Conservation (phyloP, 2,113 vertebrate genomes). For the Odobenus rosmarus region DNA sequence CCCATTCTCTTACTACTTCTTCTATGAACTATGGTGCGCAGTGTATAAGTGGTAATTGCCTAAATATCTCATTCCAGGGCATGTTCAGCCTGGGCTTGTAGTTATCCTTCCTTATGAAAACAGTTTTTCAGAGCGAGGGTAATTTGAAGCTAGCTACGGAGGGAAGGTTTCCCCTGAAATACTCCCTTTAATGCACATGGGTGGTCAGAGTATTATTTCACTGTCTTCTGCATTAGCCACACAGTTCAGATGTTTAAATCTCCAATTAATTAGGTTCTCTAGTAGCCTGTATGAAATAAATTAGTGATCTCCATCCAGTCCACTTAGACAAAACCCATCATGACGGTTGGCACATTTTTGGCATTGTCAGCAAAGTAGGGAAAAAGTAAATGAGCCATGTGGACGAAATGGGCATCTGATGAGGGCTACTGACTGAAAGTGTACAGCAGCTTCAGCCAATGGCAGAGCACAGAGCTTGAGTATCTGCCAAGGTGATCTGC, state of each 20-base stretch:
- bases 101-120: constrained; percentile 48
- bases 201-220: constrained; percentile 32
- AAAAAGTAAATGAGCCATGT: constrained; percentile 57
- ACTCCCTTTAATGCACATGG: neutral
- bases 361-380: constrained; percentile 56
- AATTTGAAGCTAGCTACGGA: neutral
- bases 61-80: neutral
- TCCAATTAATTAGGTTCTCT: constrained; percentile 63
- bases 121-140: neutral
- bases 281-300: constrained; percentile 47
- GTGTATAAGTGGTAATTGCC: neutral
- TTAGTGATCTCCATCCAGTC: constrained; percentile 38
- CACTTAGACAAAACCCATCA: constrained; percentile 59
- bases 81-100: neutral
- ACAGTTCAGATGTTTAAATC: constrained; percentile 58
- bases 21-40: neutral
- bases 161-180: neutral
- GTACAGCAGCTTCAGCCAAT: neutral
- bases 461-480: neutral
- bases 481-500: neutral
- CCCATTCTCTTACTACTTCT: neutral
- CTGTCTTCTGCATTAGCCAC: constrained; percentile 28
- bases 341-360: constrained; percentile 63
- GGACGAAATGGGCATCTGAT: constrained; percentile 5
- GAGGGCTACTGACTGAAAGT: neutral